Base-by-base conservation (phyloP, 1,140 invertebrate genomes). In the Cyphomyrmex costatus region DNA sequence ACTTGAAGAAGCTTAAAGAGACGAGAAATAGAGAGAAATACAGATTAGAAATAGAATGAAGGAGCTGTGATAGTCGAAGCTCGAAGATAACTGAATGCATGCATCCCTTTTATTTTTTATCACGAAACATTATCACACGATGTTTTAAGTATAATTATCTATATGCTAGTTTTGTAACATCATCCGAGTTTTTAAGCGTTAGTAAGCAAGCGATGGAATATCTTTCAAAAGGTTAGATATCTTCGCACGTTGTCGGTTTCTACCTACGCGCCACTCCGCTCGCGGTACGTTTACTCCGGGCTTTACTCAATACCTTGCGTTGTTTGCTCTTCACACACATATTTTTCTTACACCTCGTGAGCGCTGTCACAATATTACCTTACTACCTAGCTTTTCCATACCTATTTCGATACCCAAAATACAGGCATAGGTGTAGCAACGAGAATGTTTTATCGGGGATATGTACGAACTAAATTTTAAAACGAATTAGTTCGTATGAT, bases 331-430 rank as follows among this genome's bases (percentile, higher is more conserved):
- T 74, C 79, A 56, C 79, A 83, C 53, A 83, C 53, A 27, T 83
- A 83, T 83, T 83, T 83, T 83, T 83, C 79, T 83, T 73, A 83
- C 79, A 83, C 79, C 79, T 61, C 68, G 79, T 60, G 24, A 42
- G 36, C 51, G 79, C 79, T 61, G 68, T 83, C 79, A 83, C 70
- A 83, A 83, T 74, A 83, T 83, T 74, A 16, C 36, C 53, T 83
- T 74, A 83, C 61, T 79, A 66, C 79, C 56, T 49, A 60, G 56
- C 68, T 83, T 83, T 60, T 83, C 68, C 68, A 49, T 66, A 16
- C 30, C 3, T 19, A 53, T 46, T 63, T 42, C 77, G 76, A 79
- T 80, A 27, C 21, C 49, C 68, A n/a, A 83, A 74, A 83, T 36
- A 53, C 24, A 27, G 19, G 33, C 21, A 27, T 16, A 19, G 24